A percentile compares a stretch with the other conserved stretches of the same genome.
These are phyloP conservation scores for Pyrrhura leucotis DNA, from an alignment of 2,797 vertebrate species.

Conservation along the genomic window DNA sequence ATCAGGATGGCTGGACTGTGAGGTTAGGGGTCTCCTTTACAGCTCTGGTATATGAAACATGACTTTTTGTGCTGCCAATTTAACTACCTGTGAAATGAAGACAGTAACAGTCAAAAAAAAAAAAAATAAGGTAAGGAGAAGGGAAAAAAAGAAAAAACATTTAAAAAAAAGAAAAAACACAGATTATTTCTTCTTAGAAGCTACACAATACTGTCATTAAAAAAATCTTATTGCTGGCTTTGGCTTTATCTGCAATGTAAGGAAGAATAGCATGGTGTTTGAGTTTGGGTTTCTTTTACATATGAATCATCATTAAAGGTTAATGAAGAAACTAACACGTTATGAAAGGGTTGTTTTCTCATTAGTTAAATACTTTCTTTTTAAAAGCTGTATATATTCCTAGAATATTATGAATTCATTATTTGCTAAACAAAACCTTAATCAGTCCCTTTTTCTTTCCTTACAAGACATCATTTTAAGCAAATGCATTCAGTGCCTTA, in stretches of 20 bases:
- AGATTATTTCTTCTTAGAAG: neutral
- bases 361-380: slow-evolving; percentile 29
- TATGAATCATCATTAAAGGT: slow-evolving; percentile 25
- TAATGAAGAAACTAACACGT: slow-evolving; percentile 17
- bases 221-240: neutral
- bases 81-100: neutral
- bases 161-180: neutral
- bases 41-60: neutral
- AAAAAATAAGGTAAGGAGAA: too few relatives aligned
- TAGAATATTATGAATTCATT: slow-evolving; percentile 2
- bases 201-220: neutral
- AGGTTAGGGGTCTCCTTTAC: neutral
- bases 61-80: neutral
- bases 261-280: neutral
- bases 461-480: neutral
- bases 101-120: neutral
- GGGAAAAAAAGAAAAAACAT: rapidly evolving
- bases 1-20: neutral
- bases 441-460: neutral
- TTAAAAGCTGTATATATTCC: neutral
- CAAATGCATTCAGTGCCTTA: neutral
- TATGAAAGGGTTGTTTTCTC: slow-evolving; percentile 9
- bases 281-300: neutral
- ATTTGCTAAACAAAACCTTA: slow-evolving; percentile 2
- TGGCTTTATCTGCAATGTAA: neutral